Evolutionary conservation across 1,140 invertebrate species (phyloP), one percentile per base, ranked within the genome.

Genomic region (Cherax destructor): DNA sequence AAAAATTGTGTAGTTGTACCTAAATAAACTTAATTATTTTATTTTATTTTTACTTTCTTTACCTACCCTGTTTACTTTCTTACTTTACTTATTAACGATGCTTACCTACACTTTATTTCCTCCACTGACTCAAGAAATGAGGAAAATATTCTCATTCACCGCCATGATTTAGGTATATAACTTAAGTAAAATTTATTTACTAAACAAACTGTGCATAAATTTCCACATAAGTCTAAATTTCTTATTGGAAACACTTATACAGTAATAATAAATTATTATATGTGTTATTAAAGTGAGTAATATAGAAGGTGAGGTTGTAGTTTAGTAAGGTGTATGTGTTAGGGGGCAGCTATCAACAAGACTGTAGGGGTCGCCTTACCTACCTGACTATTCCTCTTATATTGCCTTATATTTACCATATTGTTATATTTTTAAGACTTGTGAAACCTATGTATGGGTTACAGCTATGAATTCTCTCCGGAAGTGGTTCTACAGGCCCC

Each of bases 401-500:
- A 52, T 83, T 41, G 47, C 81, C 16, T 61, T 69, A 49, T 83
- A 41, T 21, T 61, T 93, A 0, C 91, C 81, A 69, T 89, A 88
- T 16, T 92, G 93, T 10, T 94, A 81, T 41, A 93, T 92, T 61
- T 94, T 90, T 78, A 88, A 92, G 50, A 59, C 88, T 49, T 74
- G 47, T 13, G 49, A 56, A 41, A 21, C 77, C 81, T 86, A 90
- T 86, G 84, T 52, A 79, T 92, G 83, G 79, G 77, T 88, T n/a
- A 69, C 85, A 85, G 94, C 94, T 93, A 98, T 98, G 97, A 97
- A 98, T 95, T 98, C 97, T 93, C 95, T 98, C 94, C 96, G 97
- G 95, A 98, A 97, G 95, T 98, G 97, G 97, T 97, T 98, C 94
- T 98, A 97, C 95, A 97, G 97, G 95, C 97, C 97, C 93, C 98